A percentile compares a stretch with the other conserved stretches of the same genome.
Evolutionary conservation across 30 jellyfish, hydroid and myxozoan genomes (phyloP).

Genomic region (Mastigias papua): DNA sequence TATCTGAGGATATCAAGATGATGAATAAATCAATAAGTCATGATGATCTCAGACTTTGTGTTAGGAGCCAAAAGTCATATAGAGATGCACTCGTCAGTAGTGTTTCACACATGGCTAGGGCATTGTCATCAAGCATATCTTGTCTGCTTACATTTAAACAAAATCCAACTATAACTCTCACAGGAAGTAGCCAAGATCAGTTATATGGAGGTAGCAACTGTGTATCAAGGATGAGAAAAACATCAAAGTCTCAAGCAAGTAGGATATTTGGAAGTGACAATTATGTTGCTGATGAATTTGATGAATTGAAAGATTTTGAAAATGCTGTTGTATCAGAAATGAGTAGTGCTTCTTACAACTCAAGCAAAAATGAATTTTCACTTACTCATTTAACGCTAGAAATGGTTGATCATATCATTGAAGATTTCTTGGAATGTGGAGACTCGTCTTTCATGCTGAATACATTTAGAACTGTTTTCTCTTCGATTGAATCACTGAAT

Average conservation of each 20-base stretch:
- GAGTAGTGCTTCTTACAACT: not conserved
- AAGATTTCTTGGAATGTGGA: conserved; percentile 75
- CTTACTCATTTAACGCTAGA: conserved; percentile 88
- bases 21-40: conserved; percentile 16
- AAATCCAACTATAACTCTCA: not conserved
- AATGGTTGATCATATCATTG: conserved; percentile 76
- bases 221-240: not conserved
- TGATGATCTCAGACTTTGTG: conserved; percentile 7
- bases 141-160: conserved; percentile 6
- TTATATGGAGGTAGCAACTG: not conserved
- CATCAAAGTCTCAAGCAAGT: not conserved
- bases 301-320: conserved; percentile 69
- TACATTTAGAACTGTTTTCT: conserved; percentile 92
- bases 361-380: conserved; percentile 66
- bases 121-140: conserved; percentile 41
- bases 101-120: conserved; percentile 32
- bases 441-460: conserved; percentile 81
- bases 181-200: not conserved
- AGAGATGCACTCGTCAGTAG: conserved; percentile 12
- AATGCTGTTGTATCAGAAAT: conserved; percentile 62
- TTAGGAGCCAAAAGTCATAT: not conserved
- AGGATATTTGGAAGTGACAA: conserved; percentile 69
- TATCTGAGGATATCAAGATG: not conserved
- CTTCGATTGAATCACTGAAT: conserved; percentile 79
- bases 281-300: conserved; percentile 59